A percentile compares a stretch with the other conserved stretches of the same genome.
Conservation (phyloP, 2,113 vertebrate species). For the Urocitellus parryii region DNA sequence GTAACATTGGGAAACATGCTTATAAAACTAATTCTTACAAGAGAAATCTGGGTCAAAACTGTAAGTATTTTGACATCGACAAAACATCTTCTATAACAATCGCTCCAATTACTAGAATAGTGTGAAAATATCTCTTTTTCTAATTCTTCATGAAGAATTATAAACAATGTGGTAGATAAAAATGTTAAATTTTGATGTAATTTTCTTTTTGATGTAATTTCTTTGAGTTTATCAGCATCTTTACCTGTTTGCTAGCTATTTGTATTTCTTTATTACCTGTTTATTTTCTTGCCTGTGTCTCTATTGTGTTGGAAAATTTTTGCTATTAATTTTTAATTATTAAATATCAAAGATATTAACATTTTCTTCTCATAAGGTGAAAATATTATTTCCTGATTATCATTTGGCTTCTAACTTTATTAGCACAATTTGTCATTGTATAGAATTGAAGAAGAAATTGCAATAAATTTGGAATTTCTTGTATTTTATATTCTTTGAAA, state of each 20-base stretch:
- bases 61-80: neutral
- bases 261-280: neutral
- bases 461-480: neutral
- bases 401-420: neutral
- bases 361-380: neutral
- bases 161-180: neutral
- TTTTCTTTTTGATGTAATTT: neutral
- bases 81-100: neutral
- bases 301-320: neutral
- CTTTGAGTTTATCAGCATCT: neutral
- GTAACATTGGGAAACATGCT: neutral
- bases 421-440: neutral
- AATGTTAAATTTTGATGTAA: neutral
- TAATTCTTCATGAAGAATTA: neutral
- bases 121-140: neutral
- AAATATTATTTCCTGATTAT: conserved; percentile 1
- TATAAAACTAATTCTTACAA: neutral
- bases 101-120: neutral
- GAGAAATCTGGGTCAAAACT: neutral
- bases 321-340: neutral
- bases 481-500: neutral
- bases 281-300: neutral
- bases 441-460: neutral
- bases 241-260: neutral
- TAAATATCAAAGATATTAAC: neutral